Evolutionary conservation across 2,888 invertebrate genomes (phyloP), one percentile per base, ranked within the genome.

Genomic region (Hartigia nigra): DNA sequence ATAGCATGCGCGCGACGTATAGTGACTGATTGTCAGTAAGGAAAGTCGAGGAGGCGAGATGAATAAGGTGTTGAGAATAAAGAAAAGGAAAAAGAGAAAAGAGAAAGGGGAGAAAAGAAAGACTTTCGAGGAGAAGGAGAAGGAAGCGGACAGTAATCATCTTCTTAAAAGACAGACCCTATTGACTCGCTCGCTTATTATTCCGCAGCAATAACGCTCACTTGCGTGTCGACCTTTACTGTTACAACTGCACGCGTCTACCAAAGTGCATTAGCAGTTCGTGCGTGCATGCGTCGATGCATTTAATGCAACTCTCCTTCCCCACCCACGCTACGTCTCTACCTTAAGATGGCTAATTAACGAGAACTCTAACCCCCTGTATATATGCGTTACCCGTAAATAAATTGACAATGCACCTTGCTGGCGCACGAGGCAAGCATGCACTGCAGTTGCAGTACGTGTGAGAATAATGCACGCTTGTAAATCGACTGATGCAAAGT

Each of bases 241-340:
- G 39, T 55, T 55, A 55, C 39, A 14, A 55, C 39, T 55, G 79
- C 77, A 75, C 80, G 55, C 70, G 69, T 37, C 86, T 88, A 88
- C 86, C 87, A 87, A 86, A 87, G 86, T 86, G 86, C 86, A 87
- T 86, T 82, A 82, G 78, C 76, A 84, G 78, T 55, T 55, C 72
- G 72, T 72, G 72, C 72, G 72, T 34, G 72, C 72, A 34, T 32
- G 72, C 32, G 31, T 72, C 31, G 72, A 72, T 55, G 39, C 39
- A 55, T 55, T 55, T 55, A 23, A 55, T 55, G 39, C 39, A 55
- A 0, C 39, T 23, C 39, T 23, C 39, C 39, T 5, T 0, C 39
- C 39, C 39, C 23, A 9, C 39, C 39, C 23, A 55, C 39, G 39
- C 23, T 23, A 9, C 39, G 23, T 5, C 23, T 23, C 0, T 55